Conservation (phyloP, 2,888 invertebrate genomes). For the Drosophila kanekoi region DNA sequence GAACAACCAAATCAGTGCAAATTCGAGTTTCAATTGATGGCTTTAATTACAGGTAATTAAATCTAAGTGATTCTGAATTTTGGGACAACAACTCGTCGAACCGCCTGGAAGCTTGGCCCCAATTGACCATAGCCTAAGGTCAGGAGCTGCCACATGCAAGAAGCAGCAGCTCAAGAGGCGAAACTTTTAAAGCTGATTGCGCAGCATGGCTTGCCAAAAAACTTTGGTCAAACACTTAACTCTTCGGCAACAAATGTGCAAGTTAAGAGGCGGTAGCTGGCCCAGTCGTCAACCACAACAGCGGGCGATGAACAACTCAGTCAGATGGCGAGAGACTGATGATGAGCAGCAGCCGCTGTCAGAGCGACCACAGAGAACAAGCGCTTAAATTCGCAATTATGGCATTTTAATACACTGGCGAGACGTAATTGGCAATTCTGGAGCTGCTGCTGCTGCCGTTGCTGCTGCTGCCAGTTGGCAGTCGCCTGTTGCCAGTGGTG, state of each 20-base stretch:
- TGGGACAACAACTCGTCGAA: not conserved
- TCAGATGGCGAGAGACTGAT: slow-evolving; percentile 46
- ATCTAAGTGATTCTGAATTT: slow-evolving; percentile 52
- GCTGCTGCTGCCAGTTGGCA: slow-evolving; percentile 4
- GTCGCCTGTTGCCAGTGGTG: slow-evolving; percentile 14
- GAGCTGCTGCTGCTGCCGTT: slow-evolving; percentile 19
- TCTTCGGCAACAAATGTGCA: slow-evolving; percentile 23
- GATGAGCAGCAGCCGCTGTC: slow-evolving; percentile 35
- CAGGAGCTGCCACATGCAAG: slow-evolving; percentile 10
- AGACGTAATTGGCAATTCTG: slow-evolving; percentile 62
- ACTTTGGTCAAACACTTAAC: slow-evolving; percentile 52
- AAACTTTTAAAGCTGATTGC: slow-evolving; percentile 56
- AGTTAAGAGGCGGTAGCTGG: not conserved
- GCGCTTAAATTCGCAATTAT: slow-evolving; percentile 71
- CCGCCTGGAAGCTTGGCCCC: not conserved
- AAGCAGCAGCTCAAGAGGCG: slow-evolving; percentile 15
- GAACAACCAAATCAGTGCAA: not conserved
- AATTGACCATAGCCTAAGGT: slow-evolving; percentile 29
- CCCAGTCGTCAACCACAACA: slow-evolving; percentile 23
- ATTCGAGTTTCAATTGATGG: slow-evolving; percentile 22
- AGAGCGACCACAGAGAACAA: slow-evolving; percentile 36
- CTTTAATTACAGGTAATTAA: slow-evolving; percentile 59
- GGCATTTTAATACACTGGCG: slow-evolving; percentile 71
- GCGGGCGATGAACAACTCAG: slow-evolving; percentile 50
- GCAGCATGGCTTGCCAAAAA: slow-evolving; percentile 28